These are phyloP conservation scores for Oligia fasciuncula DNA, from an alignment of 2,888 invertebrate genomes.

Conservation along the genomic window DNA sequence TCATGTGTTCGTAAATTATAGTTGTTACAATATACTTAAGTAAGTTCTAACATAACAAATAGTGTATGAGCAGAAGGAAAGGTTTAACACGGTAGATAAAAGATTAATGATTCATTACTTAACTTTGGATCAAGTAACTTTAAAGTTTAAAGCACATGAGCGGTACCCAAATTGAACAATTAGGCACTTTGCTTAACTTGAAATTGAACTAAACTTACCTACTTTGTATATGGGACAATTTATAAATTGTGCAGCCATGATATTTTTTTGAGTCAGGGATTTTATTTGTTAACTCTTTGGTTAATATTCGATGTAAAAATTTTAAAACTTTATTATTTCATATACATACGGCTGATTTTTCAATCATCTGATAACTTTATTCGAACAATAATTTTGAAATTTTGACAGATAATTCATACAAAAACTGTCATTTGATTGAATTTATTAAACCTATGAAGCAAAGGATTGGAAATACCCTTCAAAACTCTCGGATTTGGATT, in stretches of 20 bases:
- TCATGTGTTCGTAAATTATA: no score
- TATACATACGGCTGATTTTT: no score
- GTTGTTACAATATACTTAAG: no score
- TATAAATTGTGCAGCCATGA: neutral
- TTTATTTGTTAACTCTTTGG: neutral
- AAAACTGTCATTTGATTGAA: neutral
- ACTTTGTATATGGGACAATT: slow-evolving; percentile 17
- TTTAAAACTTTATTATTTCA: no score
- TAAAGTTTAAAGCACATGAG: slow-evolving; percentile 51
- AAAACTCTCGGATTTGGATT: neutral
- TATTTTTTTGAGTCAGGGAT: neutral
- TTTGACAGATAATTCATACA: no score
- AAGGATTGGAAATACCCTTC: neutral
- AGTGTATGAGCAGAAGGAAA: slow-evolving; percentile 1
- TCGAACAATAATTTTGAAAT: no score
- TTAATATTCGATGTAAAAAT: no score
- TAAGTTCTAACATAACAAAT: no score
- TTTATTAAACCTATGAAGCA: neutral
- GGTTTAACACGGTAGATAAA: slow-evolving; percentile 3
- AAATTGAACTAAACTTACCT: slow-evolving; percentile 29
- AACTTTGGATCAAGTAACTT: slow-evolving; percentile 40
- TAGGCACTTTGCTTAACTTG: slow-evolving; percentile 42
- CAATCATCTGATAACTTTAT: no score
- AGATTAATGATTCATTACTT: slow-evolving; percentile 45
- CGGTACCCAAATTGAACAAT: slow-evolving; percentile 41